Percentiles rank a stretch among this genome's conserved stretches.
Evolutionary conservation across 2,888 invertebrate species (phyloP).

Genomic region (Idaea dimidiata): DNA sequence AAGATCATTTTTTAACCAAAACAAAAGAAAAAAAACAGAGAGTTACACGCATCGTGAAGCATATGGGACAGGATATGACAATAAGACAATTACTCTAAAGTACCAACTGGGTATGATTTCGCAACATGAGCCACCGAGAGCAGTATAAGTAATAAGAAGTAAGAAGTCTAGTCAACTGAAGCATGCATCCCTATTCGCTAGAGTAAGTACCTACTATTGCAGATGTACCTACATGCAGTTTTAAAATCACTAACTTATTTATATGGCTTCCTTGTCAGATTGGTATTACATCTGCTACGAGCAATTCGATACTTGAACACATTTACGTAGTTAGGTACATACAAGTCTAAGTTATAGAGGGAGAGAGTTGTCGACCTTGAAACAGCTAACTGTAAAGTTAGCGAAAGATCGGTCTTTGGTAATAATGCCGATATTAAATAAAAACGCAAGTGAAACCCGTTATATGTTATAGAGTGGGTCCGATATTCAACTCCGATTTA

Average conservation of each 20-base stretch:
- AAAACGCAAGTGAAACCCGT: too few species aligned
- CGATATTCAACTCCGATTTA: too few species aligned
- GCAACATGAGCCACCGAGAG: constrained; percentile 15
- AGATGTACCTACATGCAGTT: constrained; percentile 34
- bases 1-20: not conserved
- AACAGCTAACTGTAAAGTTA: too few species aligned
- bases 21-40: not conserved
- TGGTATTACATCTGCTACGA: constrained; percentile 41
- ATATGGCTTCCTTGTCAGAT: constrained; percentile 48
- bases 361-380: too few species aligned
- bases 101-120: constrained; percentile 11
- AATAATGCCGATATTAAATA: too few species aligned
- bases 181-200: constrained; percentile 36
- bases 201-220: constrained; percentile 33
- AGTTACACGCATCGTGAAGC: not conserved
- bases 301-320: constrained; percentile 31
- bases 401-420: too few species aligned
- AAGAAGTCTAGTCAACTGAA: constrained; percentile 23
- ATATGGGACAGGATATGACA: constrained; percentile 2
- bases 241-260: constrained; percentile 41
- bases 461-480: too few species aligned
- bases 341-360: not conserved
- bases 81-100: constrained; percentile 1
- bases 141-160: not conserved
- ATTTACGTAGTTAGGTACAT: not conserved